These are phyloP conservation scores for Trichechus manatus DNA, from an alignment of 2,113 vertebrate genomes.

Conservation along the genomic window DNA sequence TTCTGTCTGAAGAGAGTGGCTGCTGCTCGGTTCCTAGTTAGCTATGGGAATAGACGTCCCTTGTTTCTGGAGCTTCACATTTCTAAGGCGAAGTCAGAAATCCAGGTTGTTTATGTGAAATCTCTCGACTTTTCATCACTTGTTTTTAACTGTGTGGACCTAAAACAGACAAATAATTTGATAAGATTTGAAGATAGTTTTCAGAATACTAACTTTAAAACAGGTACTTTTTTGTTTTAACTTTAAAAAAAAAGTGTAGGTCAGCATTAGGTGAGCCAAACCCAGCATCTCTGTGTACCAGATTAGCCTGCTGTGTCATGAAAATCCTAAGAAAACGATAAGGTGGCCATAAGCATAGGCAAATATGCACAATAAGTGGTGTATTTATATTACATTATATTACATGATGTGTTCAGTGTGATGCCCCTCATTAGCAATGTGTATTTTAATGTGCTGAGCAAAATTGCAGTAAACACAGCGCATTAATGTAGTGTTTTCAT, in stretches of 20 bases:
- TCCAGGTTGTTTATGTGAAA: slow-evolving; percentile 28
- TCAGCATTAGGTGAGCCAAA: slow-evolving; percentile 10
- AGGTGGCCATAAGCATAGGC: background rate
- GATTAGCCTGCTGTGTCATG: background rate
- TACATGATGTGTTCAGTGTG: background rate
- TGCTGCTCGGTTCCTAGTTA: background rate
- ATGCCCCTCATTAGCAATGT: background rate
- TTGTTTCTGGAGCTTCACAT: background rate
- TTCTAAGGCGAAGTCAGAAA: slow-evolving; percentile 46
- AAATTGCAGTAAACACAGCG: background rate
- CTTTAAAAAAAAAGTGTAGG: background rate
- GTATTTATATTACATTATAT: background rate
- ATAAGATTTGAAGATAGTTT: slow-evolving; percentile 18
- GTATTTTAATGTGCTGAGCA: background rate
- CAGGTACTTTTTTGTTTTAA: slow-evolving; percentile 46
- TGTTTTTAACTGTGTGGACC: background rate
- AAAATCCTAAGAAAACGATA: background rate
- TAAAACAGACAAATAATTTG: slow-evolving; percentile 33
- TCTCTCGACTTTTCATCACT: slow-evolving; percentile 1
- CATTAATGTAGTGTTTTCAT: background rate
- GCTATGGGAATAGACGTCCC: background rate
- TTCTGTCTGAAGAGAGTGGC: background rate
- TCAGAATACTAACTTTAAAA: slow-evolving; percentile 49
- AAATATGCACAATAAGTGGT: background rate
- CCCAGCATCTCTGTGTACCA: background rate